Percentiles rank a stretch among this genome's conserved stretches.
These are phyloP conservation scores for Spilogale gracilis DNA, from an alignment of 2,113 vertebrate species.

Conservation along the genomic window DNA sequence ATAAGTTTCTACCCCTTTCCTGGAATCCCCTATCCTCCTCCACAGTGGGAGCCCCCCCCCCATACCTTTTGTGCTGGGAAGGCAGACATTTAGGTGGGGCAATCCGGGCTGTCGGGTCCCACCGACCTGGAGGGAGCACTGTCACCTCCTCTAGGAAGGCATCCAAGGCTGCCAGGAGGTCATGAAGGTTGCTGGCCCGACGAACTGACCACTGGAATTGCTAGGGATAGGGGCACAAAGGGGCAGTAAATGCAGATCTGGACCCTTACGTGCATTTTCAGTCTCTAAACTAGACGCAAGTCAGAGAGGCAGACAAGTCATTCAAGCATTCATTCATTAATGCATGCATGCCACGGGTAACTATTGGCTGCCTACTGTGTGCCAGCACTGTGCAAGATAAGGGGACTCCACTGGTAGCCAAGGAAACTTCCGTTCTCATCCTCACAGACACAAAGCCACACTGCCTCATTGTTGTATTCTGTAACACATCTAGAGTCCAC, in stretches of 20 bases:
- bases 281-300: slow-evolving; percentile 28
- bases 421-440: background rate
- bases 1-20: background rate
- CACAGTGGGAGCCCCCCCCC: background rate
- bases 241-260: background rate
- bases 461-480: background rate
- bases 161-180: slow-evolving; percentile 87
- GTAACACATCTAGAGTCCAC: background rate
- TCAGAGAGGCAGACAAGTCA: background rate
- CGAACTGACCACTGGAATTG: slow-evolving; percentile 86
- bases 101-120: slow-evolving; percentile 88
- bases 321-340: background rate
- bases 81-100: slow-evolving; percentile 83
- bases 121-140: slow-evolving; percentile 89
- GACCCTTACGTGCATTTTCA: background rate
- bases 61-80: slow-evolving; percentile 86
- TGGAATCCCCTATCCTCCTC: background rate
- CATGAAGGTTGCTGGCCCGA: slow-evolving; percentile 82
- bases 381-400: background rate
- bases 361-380: background rate
- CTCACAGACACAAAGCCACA: background rate
- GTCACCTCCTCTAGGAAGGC: slow-evolving; percentile 87
- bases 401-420: background rate
- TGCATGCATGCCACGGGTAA: background rate
- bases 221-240: slow-evolving; percentile 73